A percentile compares a stretch with the other conserved stretches of the same genome.
Evolutionary conservation across 1,140 invertebrate species (phyloP).

Genomic region (Bacillus rossius): DNA sequence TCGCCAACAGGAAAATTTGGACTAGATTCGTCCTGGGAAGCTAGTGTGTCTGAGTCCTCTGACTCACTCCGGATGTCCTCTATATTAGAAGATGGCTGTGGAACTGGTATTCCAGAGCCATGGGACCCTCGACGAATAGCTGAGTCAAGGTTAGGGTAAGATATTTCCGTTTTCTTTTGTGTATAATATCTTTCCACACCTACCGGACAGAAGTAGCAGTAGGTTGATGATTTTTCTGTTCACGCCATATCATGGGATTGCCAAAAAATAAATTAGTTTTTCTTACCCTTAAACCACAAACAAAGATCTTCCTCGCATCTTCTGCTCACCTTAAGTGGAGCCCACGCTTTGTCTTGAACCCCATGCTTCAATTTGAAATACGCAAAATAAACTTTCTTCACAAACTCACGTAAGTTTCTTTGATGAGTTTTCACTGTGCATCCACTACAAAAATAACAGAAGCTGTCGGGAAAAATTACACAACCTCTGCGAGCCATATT

Average conservation of each 20-base stretch:
- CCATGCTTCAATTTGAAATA: slow-evolving; percentile 17
- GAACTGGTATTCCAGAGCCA: not conserved
- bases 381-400: slow-evolving; percentile 17
- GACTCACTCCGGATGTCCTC: slow-evolving; percentile 2
- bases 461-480: too few relatives aligned
- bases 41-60: slow-evolving; percentile 4
- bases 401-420: slow-evolving; percentile 15
- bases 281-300: slow-evolving; percentile 18
- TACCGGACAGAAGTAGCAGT: not conserved
- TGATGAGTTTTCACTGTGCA: not conserved
- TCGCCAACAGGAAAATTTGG: slow-evolving; percentile 1
- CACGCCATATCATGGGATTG: slow-evolving; percentile 8
- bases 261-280: slow-evolving; percentile 12
- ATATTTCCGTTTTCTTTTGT: too few relatives aligned
- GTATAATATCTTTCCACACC: not conserved
- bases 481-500: not conserved
- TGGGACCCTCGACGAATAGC: not conserved
- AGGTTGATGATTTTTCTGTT: slow-evolving; percentile 1
- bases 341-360: slow-evolving; percentile 15
- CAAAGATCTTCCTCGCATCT: slow-evolving; percentile 17
- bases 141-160: not conserved
- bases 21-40: slow-evolving; percentile 5
- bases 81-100: not conserved
- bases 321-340: slow-evolving; percentile 6
- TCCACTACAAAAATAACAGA: too few relatives aligned